Conservation (phyloP, 2,113 vertebrate genomes). For the Scytalopus superciliaris region DNA sequence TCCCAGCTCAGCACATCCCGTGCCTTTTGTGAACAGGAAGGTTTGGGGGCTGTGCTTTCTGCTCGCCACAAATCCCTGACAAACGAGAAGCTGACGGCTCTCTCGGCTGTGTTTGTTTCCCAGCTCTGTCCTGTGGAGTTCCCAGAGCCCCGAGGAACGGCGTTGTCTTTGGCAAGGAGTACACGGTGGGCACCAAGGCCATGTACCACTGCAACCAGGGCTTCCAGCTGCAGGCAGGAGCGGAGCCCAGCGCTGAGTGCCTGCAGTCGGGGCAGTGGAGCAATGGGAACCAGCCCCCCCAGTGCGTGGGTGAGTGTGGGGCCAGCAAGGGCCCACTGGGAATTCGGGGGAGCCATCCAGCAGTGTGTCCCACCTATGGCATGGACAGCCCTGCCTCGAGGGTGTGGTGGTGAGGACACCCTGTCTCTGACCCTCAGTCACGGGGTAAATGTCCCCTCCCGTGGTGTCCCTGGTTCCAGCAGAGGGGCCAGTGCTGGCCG, state of each 20-base stretch:
- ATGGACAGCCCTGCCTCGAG: neutral
- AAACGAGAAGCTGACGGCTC: neutral
- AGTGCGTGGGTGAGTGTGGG: constrained; percentile 84
- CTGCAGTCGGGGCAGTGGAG: constrained; percentile 91
- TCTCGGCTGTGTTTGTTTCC: fast-evolving
- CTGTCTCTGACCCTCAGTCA: neutral
- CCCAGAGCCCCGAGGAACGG: constrained; percentile 88
- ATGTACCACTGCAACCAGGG: constrained; percentile 89
- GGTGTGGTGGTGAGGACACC: neutral
- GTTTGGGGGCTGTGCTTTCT: neutral
- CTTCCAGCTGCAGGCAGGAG: constrained; percentile 80
- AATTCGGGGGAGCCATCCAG: fast-evolving
- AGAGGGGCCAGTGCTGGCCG: neutral
- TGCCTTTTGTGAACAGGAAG: neutral
- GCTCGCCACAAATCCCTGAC: neutral
- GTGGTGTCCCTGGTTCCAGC: neutral
- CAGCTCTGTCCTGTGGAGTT: constrained; percentile 93
- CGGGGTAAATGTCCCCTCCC: no score
- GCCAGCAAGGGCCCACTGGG: fast-evolving
- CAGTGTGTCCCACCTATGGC: neutral
- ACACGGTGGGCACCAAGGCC: constrained; percentile 89
- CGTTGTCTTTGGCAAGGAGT: constrained; percentile 89
- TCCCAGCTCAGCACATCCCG: neutral
- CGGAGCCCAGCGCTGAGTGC: constrained; percentile 80
- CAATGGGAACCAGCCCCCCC: constrained; percentile 83